Evolutionary conservation across 2,888 invertebrate genomes (phyloP).

Genomic region (Luperina testacea): DNA sequence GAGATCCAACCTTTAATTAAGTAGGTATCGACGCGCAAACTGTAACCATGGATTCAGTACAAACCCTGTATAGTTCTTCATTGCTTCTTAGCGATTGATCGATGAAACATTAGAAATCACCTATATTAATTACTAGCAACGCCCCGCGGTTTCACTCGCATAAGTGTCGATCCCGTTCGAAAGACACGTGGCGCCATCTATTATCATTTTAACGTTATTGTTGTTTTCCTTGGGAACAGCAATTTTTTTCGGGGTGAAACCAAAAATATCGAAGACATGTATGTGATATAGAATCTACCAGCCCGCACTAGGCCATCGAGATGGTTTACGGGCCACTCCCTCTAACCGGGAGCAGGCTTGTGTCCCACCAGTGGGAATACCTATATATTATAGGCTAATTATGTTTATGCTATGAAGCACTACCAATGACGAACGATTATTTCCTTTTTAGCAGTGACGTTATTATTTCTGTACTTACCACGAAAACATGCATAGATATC

Average conservation of each 20-base stretch:
- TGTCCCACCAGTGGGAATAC: not conserved
- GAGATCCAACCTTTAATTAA: not conserved
- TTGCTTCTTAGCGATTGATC: not conserved
- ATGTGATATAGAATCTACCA: not conserved
- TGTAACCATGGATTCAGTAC: too few species aligned
- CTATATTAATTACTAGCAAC: not conserved
- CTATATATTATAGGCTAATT: not conserved
- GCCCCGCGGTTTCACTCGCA: too few species aligned
- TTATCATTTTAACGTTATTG: too few species aligned
- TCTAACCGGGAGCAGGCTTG: not conserved
- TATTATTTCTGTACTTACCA: not conserved
- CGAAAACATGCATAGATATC: not conserved
- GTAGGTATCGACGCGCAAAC: too few species aligned
- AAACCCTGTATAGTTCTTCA: too few species aligned
- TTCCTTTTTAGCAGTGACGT: constrained; percentile 4
- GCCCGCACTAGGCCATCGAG: not conserved
- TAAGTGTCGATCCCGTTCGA: too few species aligned
- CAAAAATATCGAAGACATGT: not conserved
- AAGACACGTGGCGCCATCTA: too few species aligned
- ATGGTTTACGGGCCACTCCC: not conserved
- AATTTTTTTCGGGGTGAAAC: too few species aligned
- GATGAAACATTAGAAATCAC: not conserved
- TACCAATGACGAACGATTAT: not conserved
- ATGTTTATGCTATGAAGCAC: not conserved
- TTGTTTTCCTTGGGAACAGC: too few species aligned